Evolutionary conservation across 2,888 invertebrate genomes (phyloP), one percentile per base, ranked within the genome.

Genomic region (Temnothorax ravouxi): DNA sequence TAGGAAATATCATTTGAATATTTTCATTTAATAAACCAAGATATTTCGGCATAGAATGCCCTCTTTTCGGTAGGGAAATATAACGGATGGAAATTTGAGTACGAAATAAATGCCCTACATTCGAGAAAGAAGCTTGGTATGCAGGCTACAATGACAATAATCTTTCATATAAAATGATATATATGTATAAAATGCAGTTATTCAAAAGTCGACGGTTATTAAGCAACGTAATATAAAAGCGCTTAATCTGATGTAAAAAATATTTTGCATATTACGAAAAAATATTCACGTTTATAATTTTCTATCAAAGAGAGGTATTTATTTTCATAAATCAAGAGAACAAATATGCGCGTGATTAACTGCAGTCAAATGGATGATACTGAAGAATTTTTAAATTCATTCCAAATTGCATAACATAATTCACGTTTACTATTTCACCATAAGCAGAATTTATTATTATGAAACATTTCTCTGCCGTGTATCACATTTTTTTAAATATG

Each of bases 1-100:
- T 67, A 69, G n/a, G 29, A 69, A 69, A 29, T 50, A 69, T 69
- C 25, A 69, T 69, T 69, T 69, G 18, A 50, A 69, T 69, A 72
- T 56, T 72, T 72, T 56, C 72, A 56, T 56, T 54, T 56, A 38
- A 54, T 54, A 72, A 69, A 50, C 69, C 38, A 25, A 56, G 44
- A 67, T 67, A 67, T 67, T 47, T 67, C 66, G 47, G 29, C 29
- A 18, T 25, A 47, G 29, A 66, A 67, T 25, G 47, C 18, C n/a
- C n/a, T 47, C 44, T 29, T 67, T 67, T 50, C 47, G 25, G 29
- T 2, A 18, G 11, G 13, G 4, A 67, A 67, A 67, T 47, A 29
- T 67, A 18, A 47, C 18, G 18, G 18, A 47, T 29, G 29, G 47
- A 67, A 67, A 67, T 47, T 67, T 67, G 11, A 67, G 47, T 6